Evolutionary conservation across 2,113 vertebrate species (phyloP), one percentile per base, ranked within the genome.

Genomic region (Peucedramus taeniatus): DNA sequence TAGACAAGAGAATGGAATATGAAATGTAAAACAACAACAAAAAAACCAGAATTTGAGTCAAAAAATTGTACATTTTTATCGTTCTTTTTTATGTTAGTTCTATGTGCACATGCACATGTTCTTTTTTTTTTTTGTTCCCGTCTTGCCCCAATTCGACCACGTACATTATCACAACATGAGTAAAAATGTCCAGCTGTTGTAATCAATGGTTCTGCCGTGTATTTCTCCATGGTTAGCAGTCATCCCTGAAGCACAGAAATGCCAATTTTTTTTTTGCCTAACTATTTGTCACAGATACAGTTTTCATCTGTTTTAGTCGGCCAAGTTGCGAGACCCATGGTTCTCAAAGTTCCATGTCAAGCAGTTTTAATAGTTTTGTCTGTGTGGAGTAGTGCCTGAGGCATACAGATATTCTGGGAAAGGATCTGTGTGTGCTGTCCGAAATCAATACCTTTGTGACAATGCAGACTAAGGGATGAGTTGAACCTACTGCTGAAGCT

Each of bases 91-190:
- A n/a, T n/a, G n/a, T n/a, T 64, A 7, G n/a, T 39, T 57, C 45
- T 26, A 22, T 83, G 33, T 90, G 51, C 23, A 23, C 4, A 2
- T 30, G 35, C 5, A 7, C 5, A 11, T 1, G 1, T 4, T 1
- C 24, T 57, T 7, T 24, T 45, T 81, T 26, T 30, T 31, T 30
- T 81, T 19, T 42, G 8, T 74, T 66, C 44, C 19, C 20, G 20
- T 10, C 76, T 82, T 83, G 28, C n/a, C 3, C 8, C 10, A 13
- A 0, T 66, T 66, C 45, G 63, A 31, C 71, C 53, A 2, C n/a
- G 28, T 35, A 15, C 45, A 1, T 85, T 63, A 35, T 53, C 26
- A 45, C 74, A 72, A 44, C 4, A 2, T 23, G 5, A 44, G 19
- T 57, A 47, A 49, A 79, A 65, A 23, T 49, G 12, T 49, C 19